Conservation (phyloP, 2,797 vertebrate species). For the Antennarius maculatus region DNA sequence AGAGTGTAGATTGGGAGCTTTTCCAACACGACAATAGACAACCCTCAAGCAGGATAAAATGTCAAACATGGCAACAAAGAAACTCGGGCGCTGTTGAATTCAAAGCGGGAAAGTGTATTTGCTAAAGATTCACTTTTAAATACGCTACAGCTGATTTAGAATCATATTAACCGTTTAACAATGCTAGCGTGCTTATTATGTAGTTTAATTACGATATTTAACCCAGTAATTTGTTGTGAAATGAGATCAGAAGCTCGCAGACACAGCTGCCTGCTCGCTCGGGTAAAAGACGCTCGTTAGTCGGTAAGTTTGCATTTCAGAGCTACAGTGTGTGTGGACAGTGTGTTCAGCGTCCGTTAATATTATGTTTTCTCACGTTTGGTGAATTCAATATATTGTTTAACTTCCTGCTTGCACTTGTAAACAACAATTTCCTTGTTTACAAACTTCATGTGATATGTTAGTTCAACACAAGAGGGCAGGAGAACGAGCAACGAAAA, state of each 20-base stretch:
- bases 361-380: rapidly evolving
- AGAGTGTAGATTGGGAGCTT: rapidly evolving
- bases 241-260: neutral
- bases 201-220: neutral
- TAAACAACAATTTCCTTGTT: constrained; percentile 35
- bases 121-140: neutral
- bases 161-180: rapidly evolving
- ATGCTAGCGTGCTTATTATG: rapidly evolving
- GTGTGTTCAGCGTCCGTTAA: rapidly evolving
- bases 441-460: constrained; percentile 27
- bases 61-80: constrained; percentile 53
- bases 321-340: neutral
- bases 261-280: neutral
- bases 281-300: neutral
- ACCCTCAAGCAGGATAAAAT: neutral
- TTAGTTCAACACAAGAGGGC: neutral
- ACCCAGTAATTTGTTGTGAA: neutral
- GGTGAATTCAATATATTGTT: rapidly evolving
- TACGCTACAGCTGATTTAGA: neutral
- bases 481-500: constrained; percentile 30
- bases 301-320: constrained; percentile 10
- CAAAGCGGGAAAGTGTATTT: constrained; percentile 68
- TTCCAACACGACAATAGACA: too few relatives aligned
- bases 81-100: constrained; percentile 28
- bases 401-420: neutral